phyloP scores from a whole-genome alignment of 2,797 vertebrate species.

The Alcedo atthis region DNA sequence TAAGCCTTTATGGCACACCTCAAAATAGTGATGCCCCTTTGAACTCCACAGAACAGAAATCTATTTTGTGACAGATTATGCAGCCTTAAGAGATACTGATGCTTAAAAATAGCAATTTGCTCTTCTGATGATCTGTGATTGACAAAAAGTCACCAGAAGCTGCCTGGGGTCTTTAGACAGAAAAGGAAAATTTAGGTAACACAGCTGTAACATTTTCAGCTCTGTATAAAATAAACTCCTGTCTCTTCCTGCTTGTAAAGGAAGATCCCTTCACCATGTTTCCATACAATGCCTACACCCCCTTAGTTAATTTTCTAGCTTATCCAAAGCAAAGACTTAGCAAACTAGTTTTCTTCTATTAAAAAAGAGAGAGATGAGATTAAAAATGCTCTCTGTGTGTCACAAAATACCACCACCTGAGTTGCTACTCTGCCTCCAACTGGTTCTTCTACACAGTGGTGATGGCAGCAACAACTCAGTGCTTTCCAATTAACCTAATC shows the following conservation, averaged over 20 bases:
- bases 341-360: constrained; percentile 54
- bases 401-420: not conserved
- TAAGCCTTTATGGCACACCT: not conserved
- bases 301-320: not conserved
- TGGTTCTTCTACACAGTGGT: not conserved
- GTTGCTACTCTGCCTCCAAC: not conserved
- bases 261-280: not conserved
- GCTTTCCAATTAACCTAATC: constrained; percentile 22
- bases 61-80: not conserved
- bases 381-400: no score
- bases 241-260: constrained; percentile 5
- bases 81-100: constrained; percentile 1
- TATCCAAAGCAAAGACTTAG: constrained; percentile 78
- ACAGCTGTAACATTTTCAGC: not conserved
- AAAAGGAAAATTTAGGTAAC: not conserved
- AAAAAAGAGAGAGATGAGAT: not conserved
- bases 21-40: not conserved
- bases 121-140: not conserved
- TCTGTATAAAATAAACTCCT: not conserved
- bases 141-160: not conserved
- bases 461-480: constrained; percentile 15
- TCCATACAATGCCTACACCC: not conserved
- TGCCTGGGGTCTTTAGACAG: not conserved
- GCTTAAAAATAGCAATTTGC: not conserved
- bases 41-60: not conserved